Evolutionary conservation across 2,797 vertebrate genomes (phyloP), one percentile per base, ranked within the genome.

Genomic region (Pygocentrus nattereri): DNA sequence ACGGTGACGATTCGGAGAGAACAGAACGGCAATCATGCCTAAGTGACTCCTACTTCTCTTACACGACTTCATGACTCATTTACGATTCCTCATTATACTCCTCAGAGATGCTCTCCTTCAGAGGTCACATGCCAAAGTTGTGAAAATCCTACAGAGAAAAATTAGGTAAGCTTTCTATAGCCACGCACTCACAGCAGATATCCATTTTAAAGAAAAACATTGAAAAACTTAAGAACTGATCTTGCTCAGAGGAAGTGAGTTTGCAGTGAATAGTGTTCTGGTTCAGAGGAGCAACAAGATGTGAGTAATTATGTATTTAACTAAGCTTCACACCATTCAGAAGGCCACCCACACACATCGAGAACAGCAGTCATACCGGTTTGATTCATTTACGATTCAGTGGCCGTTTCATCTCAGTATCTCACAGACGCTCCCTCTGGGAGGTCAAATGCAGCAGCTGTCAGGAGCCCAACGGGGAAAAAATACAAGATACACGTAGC

Each of bases 391-490:
- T 38, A 27, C 27, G 56, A 59, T 83, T 76, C 58, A 21, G 47
- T 58, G 74, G 71, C 49, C 64, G 59, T 71, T 61, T 41, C 74
- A 49, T 67, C 47, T 44, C 70, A 58, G 52, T 62, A 70, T 76
- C 56, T 69, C 58, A 11, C 47, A 80, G 67, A 80, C 61, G 75
- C 74, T 52, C 59, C 58, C 74, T 52, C 70, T 56, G 64, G 74
- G 74, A 84, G 79, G 79, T 78, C 79, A 78, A 81, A 65, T 13
- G 0, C 27, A 54, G 69, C 74, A 79, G 82, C 70, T 72, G 64
- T 75, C 30, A 34, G 54, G 21, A 73, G 69, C 18, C 44, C 69
- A 74, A 59, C 58, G 72, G 73, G 75, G 61, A 81, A 72, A 81
- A 72, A 81, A 69, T 34, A 81, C 31, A 12, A 81, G 69, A 78